phyloP scores from a whole-genome alignment of 1,140 invertebrate genomes.

The Galendromus occidentalis region DNA sequence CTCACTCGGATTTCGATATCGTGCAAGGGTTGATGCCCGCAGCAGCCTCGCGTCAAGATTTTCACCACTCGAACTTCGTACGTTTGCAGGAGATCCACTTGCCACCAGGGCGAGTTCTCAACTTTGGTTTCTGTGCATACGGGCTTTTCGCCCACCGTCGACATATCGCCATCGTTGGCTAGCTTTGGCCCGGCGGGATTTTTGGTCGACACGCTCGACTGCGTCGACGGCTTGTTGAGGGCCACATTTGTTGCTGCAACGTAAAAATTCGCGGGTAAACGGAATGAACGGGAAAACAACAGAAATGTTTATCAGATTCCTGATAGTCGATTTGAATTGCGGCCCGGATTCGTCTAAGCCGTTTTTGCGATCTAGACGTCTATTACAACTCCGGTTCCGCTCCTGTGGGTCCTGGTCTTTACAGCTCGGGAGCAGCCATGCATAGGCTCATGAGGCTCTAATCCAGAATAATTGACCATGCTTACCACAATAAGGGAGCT shows the following conservation, averaged over 20 bases:
- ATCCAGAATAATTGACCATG: constrained; percentile 7
- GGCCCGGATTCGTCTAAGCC: too few relatives aligned
- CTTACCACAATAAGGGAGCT: constrained; percentile 61
- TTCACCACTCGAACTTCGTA: constrained; percentile 61
- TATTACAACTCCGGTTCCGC: too few relatives aligned
- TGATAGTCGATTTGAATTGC: too few relatives aligned
- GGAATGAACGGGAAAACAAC: background rate
- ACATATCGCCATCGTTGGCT: constrained; percentile 61
- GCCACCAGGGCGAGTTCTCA: constrained; percentile 71
- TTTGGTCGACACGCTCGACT: constrained; percentile 50
- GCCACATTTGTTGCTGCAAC: constrained; percentile 43
- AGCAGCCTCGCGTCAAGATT: constrained; percentile 63
- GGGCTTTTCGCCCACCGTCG: constrained; percentile 60
- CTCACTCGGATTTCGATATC: constrained; percentile 76
- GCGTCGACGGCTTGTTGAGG: constrained; percentile 62
- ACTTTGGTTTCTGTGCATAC: constrained; percentile 68
- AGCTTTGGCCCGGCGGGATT: constrained; percentile 54
- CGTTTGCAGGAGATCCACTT: constrained; percentile 57
- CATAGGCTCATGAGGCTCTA: too few relatives aligned
- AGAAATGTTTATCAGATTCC: too few relatives aligned
- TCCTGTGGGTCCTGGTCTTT: too few relatives aligned
- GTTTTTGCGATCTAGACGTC: too few relatives aligned
- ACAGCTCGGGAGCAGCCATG: too few relatives aligned
- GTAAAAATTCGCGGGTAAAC: background rate
- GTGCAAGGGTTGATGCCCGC: constrained; percentile 66